These are phyloP conservation scores for Eupithecia inturbata DNA, from an alignment of 2,888 invertebrate genomes.

Conservation along the genomic window DNA sequence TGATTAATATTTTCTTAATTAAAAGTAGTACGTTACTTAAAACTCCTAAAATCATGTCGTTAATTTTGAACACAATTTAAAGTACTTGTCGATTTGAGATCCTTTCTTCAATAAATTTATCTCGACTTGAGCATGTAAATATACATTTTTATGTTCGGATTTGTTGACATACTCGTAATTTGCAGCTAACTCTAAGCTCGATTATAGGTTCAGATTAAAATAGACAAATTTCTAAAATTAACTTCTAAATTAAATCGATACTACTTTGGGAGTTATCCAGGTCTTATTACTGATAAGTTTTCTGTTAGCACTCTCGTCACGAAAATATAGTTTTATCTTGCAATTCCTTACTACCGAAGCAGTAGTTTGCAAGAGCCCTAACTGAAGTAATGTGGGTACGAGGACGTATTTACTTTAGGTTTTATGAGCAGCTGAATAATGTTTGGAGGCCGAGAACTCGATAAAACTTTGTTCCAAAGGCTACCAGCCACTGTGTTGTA, in stretches of 20 bases:
- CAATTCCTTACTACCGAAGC: not conserved
- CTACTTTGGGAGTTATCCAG: not conserved
- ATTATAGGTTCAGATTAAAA: not conserved
- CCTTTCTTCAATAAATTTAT: too few species aligned
- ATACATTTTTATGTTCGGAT: too few species aligned
- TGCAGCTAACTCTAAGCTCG: too few species aligned
- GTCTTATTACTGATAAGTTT: too few species aligned
- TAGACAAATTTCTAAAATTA: too few species aligned
- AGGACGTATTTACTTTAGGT: conserved; percentile 24
- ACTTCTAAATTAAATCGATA: not conserved
- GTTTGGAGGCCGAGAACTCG: conserved; percentile 27
- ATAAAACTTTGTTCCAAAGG: conserved; percentile 24
- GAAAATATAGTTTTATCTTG: not conserved
- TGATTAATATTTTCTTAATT: too few species aligned
- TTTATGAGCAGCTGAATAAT: conserved; percentile 26
- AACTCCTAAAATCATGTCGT: too few species aligned
- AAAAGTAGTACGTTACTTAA: too few species aligned
- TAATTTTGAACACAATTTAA: too few species aligned
- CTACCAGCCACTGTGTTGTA: not conserved
- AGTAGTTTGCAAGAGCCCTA: conserved; percentile 11
- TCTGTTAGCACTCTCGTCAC: not conserved
- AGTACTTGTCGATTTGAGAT: too few species aligned
- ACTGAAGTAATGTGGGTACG: conserved; percentile 22
- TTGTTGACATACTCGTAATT: too few species aligned
- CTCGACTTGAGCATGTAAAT: too few species aligned